Conservation (phyloP, 1,140 invertebrate species). For the Aphaenogaster rudis region DNA sequence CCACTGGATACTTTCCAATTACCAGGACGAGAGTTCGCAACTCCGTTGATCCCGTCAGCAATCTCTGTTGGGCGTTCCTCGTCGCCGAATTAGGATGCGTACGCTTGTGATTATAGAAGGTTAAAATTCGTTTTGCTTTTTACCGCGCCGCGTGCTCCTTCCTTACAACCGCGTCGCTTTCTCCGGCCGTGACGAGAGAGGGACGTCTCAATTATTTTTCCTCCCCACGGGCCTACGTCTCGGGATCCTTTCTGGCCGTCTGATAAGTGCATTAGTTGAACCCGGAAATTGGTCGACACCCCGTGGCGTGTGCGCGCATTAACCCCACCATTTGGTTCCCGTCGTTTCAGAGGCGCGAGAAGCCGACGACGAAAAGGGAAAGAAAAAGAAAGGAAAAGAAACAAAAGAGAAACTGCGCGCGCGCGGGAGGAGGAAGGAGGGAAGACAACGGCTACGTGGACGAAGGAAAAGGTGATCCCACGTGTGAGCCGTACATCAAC, state of each 20-base stretch:
- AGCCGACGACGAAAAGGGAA: slow-evolving; percentile 32
- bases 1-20: slow-evolving; percentile 74
- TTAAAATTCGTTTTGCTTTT: slow-evolving; percentile 65
- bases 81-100: slow-evolving; percentile 68
- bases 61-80: slow-evolving; percentile 53
- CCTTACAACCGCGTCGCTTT: slow-evolving; percentile 13
- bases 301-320: slow-evolving; percentile 73
- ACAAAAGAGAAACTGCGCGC: background rate
- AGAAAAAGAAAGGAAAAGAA: slow-evolving; percentile 4
- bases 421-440: background rate
- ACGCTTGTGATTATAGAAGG: slow-evolving; percentile 61
- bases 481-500: slow-evolving; percentile 67
- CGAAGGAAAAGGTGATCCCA: slow-evolving; percentile 56
- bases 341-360: slow-evolving; percentile 45
- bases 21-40: slow-evolving; percentile 60
- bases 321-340: slow-evolving; percentile 65
- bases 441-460: slow-evolving; percentile 40
- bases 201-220: slow-evolving; percentile 72
- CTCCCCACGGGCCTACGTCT: slow-evolving; percentile 46
- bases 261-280: slow-evolving; percentile 75
- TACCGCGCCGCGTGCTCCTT: slow-evolving; percentile 13
- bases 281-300: slow-evolving; percentile 77
- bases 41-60: slow-evolving; percentile 62
- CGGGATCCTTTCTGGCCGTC: slow-evolving; percentile 52
- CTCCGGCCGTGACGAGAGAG: slow-evolving; percentile 39